Conservation (phyloP, 2,888 invertebrate species). For the Oasisia sp. region DNA sequence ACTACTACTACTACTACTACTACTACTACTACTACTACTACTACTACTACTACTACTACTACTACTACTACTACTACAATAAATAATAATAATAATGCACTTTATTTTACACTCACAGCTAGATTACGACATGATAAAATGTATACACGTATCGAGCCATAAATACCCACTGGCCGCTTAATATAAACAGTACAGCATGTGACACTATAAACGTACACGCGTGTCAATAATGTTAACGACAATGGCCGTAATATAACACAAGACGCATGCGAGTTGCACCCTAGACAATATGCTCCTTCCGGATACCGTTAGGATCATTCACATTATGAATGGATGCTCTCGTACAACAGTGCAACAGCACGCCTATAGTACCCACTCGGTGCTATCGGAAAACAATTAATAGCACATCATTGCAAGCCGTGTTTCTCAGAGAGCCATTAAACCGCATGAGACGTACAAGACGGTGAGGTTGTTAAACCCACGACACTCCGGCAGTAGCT, state of each 20-base stretch:
- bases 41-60: conserved; percentile 20
- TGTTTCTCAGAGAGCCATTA: not conserved
- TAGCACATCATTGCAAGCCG: not conserved
- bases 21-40: conserved; percentile 19
- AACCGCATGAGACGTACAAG: not conserved
- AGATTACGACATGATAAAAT: not conserved
- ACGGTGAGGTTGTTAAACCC: not conserved
- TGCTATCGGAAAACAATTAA: not conserved
- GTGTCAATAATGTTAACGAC: not conserved
- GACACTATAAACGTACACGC: not conserved
- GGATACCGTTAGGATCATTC: not conserved
- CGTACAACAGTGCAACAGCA: not conserved
- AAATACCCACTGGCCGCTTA: not conserved
- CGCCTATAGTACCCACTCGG: not conserved
- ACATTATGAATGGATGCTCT: not conserved
- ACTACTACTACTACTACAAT: conserved; percentile 19
- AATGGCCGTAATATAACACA: not conserved
- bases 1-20: not conserved
- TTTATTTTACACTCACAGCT: not conserved
- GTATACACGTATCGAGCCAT: not conserved
- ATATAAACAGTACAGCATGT: not conserved
- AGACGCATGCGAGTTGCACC: not conserved
- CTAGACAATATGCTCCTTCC: not conserved
- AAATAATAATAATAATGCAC: not conserved
- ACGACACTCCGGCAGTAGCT: not conserved